These are phyloP conservation scores for Riparia riparia DNA, from an alignment of 2,113 vertebrate species.

Conservation along the genomic window DNA sequence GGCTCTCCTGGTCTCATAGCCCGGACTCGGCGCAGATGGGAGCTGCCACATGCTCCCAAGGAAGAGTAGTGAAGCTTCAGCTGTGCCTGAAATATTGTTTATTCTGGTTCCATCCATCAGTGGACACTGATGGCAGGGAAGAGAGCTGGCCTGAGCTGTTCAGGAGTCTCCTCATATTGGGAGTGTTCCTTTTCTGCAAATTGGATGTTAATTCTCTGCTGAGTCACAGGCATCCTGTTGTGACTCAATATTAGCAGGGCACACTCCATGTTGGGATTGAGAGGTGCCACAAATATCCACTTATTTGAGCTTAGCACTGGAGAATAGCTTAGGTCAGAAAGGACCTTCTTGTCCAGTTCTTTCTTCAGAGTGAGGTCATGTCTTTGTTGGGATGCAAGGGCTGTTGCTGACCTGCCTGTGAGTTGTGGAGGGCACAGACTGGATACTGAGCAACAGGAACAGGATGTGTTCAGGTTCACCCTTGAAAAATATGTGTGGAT, in stretches of 20 bases:
- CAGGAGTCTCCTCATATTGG: background rate
- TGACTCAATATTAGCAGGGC: fast-evolving
- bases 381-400: fast-evolving
- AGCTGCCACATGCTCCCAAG: background rate
- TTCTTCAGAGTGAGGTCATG: background rate
- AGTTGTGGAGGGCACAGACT: background rate
- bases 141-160: background rate
- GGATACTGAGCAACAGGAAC: background rate
- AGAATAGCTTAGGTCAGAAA: background rate
- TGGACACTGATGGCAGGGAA: background rate
- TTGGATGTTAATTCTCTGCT: background rate
- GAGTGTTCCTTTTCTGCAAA: background rate
- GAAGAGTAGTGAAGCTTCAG: background rate
- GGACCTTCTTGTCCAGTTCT: background rate
- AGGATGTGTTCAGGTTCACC: background rate
- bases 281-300: background rate
- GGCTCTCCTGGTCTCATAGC: background rate
- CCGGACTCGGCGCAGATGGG: background rate
- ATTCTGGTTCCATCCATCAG: background rate
- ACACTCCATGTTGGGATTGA: background rate
- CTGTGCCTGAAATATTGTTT: background rate
- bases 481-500: background rate
- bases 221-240: background rate
- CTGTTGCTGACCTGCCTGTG: fast-evolving
- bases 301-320: background rate